These are phyloP conservation scores for Heliconius hortense DNA, from an alignment of 2,888 invertebrate species.

Conservation along the genomic window DNA sequence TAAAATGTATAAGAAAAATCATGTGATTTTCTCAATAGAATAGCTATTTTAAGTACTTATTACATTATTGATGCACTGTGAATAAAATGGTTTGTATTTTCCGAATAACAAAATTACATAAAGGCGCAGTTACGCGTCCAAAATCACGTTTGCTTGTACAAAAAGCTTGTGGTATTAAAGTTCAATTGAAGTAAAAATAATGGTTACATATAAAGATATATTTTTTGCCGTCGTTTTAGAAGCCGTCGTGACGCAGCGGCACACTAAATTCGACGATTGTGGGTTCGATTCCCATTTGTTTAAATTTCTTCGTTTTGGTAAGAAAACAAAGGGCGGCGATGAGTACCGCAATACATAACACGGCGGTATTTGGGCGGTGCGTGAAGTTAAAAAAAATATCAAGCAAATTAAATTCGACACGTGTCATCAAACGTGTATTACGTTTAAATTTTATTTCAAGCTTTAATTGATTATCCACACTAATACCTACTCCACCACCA, in stretches of 20 bases:
- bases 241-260: background rate
- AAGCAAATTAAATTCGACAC: background rate
- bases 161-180: background rate
- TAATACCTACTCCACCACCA: background rate
- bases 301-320: background rate
- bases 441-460: constrained; percentile 4
- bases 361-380: too few species aligned
- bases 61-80: too few species aligned
- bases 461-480: constrained; percentile 1
- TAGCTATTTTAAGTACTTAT: too few species aligned
- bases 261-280: background rate
- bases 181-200: background rate
- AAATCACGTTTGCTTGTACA: background rate
- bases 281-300: background rate
- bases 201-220: too few species aligned
- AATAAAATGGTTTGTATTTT: background rate
- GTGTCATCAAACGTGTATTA: background rate
- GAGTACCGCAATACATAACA: background rate
- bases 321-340: background rate
- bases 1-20: too few species aligned
- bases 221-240: too few species aligned
- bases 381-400: background rate
- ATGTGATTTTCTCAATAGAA: too few species aligned
- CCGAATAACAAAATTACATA: background rate
- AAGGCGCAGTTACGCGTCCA: background rate